These are phyloP conservation scores for Drosophila gunungcola DNA, from an alignment of 1,140 invertebrate species.

Conservation along the genomic window DNA sequence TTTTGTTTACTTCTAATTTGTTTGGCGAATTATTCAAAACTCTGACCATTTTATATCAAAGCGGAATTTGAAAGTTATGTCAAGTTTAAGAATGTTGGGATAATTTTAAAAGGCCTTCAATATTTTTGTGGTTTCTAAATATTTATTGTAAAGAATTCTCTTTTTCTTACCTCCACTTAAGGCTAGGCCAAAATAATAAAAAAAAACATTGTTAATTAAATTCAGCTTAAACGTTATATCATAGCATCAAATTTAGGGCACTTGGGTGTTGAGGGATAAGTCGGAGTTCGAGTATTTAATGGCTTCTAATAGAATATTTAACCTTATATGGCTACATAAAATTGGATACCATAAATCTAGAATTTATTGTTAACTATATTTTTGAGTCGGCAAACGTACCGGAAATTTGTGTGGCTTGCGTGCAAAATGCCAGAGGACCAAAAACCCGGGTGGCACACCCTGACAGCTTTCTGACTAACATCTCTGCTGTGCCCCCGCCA, in stretches of 20 bases:
- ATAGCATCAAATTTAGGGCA: too few species aligned
- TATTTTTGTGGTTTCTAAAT: too few species aligned
- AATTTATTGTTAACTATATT: slow-evolving; percentile 9
- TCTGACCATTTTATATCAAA: neutral
- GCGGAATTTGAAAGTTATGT: slow-evolving; percentile 1
- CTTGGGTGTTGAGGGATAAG: neutral
- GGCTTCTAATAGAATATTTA: neutral
- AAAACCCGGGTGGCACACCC: neutral
- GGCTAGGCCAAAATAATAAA: too few species aligned
- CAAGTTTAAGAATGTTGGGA: neutral
- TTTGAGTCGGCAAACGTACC: neutral
- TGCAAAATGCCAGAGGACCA: neutral
- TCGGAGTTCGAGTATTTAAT: neutral
- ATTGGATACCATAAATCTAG: neutral
- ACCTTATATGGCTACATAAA: neutral
- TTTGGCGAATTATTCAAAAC: slow-evolving; percentile 29
- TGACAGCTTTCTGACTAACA: slow-evolving; percentile 11
- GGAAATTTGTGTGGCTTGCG: slow-evolving; percentile 8
- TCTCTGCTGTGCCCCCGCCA: neutral
- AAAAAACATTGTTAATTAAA: too few species aligned
- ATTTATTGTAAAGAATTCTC: too few species aligned
- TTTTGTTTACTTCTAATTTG: slow-evolving; percentile 17
- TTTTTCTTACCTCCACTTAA: too few species aligned
- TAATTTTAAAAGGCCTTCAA: too few species aligned
- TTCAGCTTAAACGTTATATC: too few species aligned